Evolutionary conservation across 1,140 invertebrate genomes (phyloP).

Genomic region (Drosophila erecta): DNA sequence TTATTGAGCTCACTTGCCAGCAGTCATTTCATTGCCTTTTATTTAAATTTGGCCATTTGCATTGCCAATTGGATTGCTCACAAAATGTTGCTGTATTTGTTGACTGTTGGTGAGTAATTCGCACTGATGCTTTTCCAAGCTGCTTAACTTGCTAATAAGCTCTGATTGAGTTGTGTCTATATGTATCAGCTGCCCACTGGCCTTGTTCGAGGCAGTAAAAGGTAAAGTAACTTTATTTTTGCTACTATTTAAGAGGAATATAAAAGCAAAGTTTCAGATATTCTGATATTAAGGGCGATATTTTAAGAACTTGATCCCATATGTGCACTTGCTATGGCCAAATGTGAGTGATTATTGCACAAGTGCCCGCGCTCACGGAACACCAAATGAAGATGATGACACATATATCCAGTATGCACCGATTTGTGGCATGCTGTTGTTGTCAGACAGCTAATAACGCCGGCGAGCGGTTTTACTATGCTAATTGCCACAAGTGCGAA

Average conservation of each 20-base stretch:
- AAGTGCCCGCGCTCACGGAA: conserved; percentile 1
- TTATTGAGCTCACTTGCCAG: conserved; percentile 11
- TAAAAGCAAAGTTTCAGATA: not conserved
- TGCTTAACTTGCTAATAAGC: conserved; percentile 15
- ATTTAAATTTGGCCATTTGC: conserved; percentile 42
- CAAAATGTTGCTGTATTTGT: conserved; percentile 23
- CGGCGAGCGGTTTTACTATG: conserved; percentile 38
- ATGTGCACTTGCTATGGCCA: conserved; percentile 7
- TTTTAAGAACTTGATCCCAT: not conserved
- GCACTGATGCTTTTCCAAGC: not conserved
- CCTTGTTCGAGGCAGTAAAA: conserved; percentile 4
- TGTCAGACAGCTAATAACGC: conserved; percentile 45
- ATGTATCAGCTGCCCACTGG: conserved; percentile 18
- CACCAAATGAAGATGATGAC: not conserved
- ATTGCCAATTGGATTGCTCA: conserved; percentile 47
- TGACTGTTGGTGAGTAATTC: conserved; percentile 26
- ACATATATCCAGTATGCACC: not conserved
- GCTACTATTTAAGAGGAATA: not conserved
- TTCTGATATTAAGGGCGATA: not conserved
- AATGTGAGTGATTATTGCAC: conserved; percentile 4
- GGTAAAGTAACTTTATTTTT: conserved; percentile 26
- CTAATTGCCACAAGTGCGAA: conserved; percentile 43
- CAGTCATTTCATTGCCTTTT: conserved; percentile 2
- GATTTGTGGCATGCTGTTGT: conserved; percentile 20
- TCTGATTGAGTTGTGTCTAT: conserved; percentile 26